Percentiles rank a stretch among this genome's conserved stretches.
These are phyloP conservation scores for Gisinianus flammeolus DNA, from an alignment of 2,888 invertebrate genomes.

Conservation along the genomic window DNA sequence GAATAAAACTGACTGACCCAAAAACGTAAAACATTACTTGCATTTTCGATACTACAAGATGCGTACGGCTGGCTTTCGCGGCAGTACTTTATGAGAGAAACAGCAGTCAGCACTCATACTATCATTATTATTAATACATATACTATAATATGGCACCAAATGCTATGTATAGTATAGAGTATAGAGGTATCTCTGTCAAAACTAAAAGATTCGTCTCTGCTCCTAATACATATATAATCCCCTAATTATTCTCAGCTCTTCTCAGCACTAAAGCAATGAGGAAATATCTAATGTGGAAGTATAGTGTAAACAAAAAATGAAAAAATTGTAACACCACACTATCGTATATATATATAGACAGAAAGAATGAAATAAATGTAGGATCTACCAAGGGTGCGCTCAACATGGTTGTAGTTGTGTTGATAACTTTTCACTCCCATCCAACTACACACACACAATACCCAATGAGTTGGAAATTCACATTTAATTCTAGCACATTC, in stretches of 20 bases:
- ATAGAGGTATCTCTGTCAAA: too few species aligned
- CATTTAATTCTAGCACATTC: background rate
- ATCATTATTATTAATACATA: background rate
- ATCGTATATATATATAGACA: too few species aligned
- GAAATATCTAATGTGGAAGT: background rate
- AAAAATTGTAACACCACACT: too few species aligned
- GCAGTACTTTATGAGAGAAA: background rate
- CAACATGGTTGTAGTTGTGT: background rate
- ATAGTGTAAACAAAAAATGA: background rate
- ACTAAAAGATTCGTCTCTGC: background rate
- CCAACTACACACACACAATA: too few species aligned
- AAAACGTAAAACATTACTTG: background rate
- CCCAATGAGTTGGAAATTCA: background rate
- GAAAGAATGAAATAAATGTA: too few species aligned
- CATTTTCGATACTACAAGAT: constrained; percentile 3
- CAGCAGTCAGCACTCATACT: background rate
- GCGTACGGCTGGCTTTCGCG: background rate
- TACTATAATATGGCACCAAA: background rate
- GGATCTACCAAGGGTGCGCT: background rate
- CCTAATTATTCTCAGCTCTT: background rate
- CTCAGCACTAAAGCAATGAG: background rate
- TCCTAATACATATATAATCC: background rate
- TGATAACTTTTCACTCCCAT: too few species aligned
- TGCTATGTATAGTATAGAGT: background rate
- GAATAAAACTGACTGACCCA: constrained; percentile 1